phyloP scores from a whole-genome alignment of 2,888 invertebrate species.

The Catotricha subobsoleta region DNA sequence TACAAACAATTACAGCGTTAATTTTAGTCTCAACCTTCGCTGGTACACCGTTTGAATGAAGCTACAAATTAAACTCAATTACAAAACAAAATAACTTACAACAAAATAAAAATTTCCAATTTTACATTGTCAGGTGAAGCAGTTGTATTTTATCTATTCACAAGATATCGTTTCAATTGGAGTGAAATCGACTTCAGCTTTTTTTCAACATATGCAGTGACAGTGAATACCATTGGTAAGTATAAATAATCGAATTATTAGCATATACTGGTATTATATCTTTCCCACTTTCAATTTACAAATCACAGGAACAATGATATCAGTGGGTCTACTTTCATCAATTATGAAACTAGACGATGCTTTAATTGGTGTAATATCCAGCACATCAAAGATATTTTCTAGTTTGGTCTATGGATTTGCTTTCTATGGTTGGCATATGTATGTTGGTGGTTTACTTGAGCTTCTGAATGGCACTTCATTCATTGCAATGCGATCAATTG shows the following conservation, averaged over 20 bases:
- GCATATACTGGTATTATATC: too few relatives aligned
- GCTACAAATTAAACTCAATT: too few relatives aligned
- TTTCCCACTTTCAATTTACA: neutral
- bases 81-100: too few relatives aligned
- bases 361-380: conserved; percentile 65
- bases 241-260: conserved; percentile 8
- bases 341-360: conserved; percentile 66
- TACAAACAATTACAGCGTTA: too few relatives aligned
- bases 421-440: conserved; percentile 58
- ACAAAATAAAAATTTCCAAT: too few relatives aligned
- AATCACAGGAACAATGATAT: conserved; percentile 53
- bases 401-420: conserved; percentile 75
- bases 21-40: too few relatives aligned
- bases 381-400: conserved; percentile 67
- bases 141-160: conserved; percentile 68
- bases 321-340: conserved; percentile 68
- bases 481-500: conserved; percentile 75
- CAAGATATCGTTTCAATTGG: conserved; percentile 72
- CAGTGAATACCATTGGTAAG: conserved; percentile 62
- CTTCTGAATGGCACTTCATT: conserved; percentile 74
- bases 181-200: conserved; percentile 73
- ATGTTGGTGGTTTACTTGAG: conserved; percentile 71
- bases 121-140: conserved; percentile 52
- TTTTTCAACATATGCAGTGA: conserved; percentile 69
- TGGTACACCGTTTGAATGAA: too few relatives aligned